Conservation (phyloP, 2,797 vertebrate species). For the Telmatherina bonti region DNA sequence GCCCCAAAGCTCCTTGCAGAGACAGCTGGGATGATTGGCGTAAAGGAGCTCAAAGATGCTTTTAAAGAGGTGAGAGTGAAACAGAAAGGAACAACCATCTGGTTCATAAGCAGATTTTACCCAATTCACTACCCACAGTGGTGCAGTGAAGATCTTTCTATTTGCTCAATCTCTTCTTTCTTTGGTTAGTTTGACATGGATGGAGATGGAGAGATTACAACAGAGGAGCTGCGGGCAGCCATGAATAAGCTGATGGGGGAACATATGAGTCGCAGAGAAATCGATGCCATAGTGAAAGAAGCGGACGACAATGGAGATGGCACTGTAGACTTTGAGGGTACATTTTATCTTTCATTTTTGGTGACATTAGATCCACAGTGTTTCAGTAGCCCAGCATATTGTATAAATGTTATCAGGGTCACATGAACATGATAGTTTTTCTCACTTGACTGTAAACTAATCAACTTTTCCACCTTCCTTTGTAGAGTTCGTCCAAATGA, state of each 20-base stretch:
- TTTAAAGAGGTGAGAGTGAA: slow-evolving; percentile 82
- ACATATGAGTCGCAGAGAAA: slow-evolving; percentile 91
- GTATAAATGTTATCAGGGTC: not conserved
- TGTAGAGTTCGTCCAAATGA: slow-evolving; percentile 86
- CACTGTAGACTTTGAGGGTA: slow-evolving; percentile 98
- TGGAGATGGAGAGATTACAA: slow-evolving; percentile 97
- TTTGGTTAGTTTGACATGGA: slow-evolving; percentile 92
- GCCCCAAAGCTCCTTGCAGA: slow-evolving; percentile 86
- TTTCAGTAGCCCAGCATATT: not conserved
- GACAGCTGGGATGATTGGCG: slow-evolving; percentile 86
- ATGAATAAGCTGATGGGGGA: slow-evolving; percentile 96
- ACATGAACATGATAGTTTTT: not conserved
- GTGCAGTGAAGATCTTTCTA: not conserved
- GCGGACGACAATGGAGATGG: slow-evolving; percentile 97
- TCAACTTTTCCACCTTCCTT: slow-evolving; percentile 10
- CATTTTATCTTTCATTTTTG: slow-evolving; percentile 10
- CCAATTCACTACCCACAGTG: not conserved
- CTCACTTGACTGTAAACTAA: not conserved
- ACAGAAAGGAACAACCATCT: not conserved
- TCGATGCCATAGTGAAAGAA: slow-evolving; percentile 93
- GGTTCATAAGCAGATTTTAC: not conserved
- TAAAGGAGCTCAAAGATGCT: slow-evolving; percentile 85
- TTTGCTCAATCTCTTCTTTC: not conserved
- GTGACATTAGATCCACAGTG: not conserved
- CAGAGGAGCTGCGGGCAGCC: slow-evolving; percentile 91